Evolutionary conservation across 2,888 invertebrate genomes (phyloP).

Genomic region (Machimus rusticus): DNA sequence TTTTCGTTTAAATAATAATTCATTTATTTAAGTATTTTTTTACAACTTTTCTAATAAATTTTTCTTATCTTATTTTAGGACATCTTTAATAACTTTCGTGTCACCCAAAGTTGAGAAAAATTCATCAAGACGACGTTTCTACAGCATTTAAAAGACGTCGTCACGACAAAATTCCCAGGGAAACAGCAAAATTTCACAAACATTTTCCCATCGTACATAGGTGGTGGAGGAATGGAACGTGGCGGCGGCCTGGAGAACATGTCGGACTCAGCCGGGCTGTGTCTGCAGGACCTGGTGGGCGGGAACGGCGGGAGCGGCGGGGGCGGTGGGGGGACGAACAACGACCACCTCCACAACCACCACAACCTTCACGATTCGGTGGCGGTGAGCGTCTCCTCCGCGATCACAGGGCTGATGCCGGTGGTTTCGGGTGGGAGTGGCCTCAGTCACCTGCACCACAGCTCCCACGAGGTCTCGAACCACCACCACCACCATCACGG

Average conservation of each 20-base stretch:
- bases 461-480: constrained; percentile 63
- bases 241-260: constrained; percentile 65
- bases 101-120: constrained; percentile 46
- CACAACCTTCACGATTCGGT: constrained; percentile 65
- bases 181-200: constrained; percentile 62
- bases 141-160: constrained; percentile 63
- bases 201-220: constrained; percentile 61
- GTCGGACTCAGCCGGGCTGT: constrained; percentile 69
- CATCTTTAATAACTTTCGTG: background rate
- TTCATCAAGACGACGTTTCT: constrained; percentile 62
- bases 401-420: constrained; percentile 68
- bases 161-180: constrained; percentile 62
- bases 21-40: background rate
- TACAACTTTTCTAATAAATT: background rate
- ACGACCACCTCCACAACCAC: constrained; percentile 58
- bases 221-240: constrained; percentile 56
- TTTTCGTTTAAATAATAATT: no score
- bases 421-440: constrained; percentile 55
- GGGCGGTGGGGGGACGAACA: constrained; percentile 55
- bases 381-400: constrained; percentile 67
- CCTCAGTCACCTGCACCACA: constrained; percentile 61
- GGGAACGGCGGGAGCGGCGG: constrained; percentile 58
- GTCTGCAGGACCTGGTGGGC: constrained; percentile 74
- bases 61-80: background rate
- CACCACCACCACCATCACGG: constrained; percentile 67